Conservation (phyloP, 2,888 invertebrate genomes). For the Salticus scenicus region DNA sequence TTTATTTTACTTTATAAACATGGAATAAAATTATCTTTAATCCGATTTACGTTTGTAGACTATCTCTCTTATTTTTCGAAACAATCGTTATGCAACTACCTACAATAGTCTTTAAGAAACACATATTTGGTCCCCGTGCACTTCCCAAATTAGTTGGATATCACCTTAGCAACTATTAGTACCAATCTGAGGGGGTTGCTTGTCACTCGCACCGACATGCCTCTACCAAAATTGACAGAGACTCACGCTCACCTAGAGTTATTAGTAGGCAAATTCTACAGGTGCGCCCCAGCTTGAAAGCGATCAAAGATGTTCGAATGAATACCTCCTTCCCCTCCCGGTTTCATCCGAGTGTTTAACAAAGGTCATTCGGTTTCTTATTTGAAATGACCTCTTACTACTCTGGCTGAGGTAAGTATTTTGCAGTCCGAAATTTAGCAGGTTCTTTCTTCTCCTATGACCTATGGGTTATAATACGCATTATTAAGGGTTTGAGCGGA, state of each 20-base stretch:
- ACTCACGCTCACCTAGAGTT: constrained; percentile 45
- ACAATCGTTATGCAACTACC: too few relatives aligned
- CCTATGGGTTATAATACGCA: background rate
- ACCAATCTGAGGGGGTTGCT: constrained; percentile 27
- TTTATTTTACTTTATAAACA: too few relatives aligned
- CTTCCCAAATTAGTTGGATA: constrained; percentile 59
- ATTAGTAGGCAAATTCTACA: constrained; percentile 63
- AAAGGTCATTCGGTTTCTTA: constrained; percentile 9
- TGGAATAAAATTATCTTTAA: too few relatives aligned
- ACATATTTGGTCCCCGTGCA: constrained; percentile 8
- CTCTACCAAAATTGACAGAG: constrained; percentile 60
- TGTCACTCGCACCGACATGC: constrained; percentile 57
- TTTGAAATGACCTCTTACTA: background rate
- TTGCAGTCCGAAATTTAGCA: constrained; percentile 4
- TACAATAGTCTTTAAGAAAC: too few relatives aligned
- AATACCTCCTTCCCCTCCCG: background rate
- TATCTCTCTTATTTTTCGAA: too few relatives aligned
- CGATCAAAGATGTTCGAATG: constrained; percentile 11
- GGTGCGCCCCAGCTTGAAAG: constrained; percentile 44
- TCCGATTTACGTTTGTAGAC: too few relatives aligned
- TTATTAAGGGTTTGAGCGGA: background rate
- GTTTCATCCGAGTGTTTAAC: background rate
- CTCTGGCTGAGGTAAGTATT: background rate
- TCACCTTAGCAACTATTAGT: constrained; percentile 62
- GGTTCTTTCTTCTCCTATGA: background rate